Base-by-base conservation (phyloP, 1,140 invertebrate genomes). In the Chelonus insularis region DNA sequence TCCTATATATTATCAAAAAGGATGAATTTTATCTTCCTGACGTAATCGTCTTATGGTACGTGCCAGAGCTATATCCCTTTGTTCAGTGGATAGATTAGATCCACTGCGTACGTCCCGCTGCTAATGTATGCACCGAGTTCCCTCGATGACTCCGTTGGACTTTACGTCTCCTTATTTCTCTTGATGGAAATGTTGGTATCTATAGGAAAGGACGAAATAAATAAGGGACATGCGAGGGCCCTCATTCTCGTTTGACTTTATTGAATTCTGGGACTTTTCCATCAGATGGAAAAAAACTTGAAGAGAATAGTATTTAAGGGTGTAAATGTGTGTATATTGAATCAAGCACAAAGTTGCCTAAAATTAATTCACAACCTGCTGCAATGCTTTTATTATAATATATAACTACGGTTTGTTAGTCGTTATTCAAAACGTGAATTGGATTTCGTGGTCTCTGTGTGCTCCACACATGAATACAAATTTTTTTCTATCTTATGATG, bases 381-480 rank as follows among this genome's bases (percentile, higher is more conserved):
- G 78, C 74, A 79, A 77, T 74, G 76, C 77, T 80, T 80, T 80
- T 81, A n/a, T n/a, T n/a, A n/a, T 80, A 79, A 72, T 71, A 77
- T 79, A 80, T 80, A 80, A 81, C 77, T 80, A 77, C 74, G 77
- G 78, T 80, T 81, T 79, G 79, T 81, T 81, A 81, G 78, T 72
- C 77, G 76, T 81, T 78, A 81, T 81, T 81, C 76, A 80, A 68
- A 69, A 68, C 64, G 70, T 69, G 71, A 76, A 81, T 80, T 79
- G 68, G 77, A 80, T 80, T 78, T 71, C 32, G 43, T 47, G 57
- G 50, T 48, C 23, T 29, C 23, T 29, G 29, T 14, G 23, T 52
- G 34, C 14, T 36, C 5, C 29, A 36, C 25, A 7, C 4, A n/a
- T 52, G 12, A 34, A 12, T 32, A n/a, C 7, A 32, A 21, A 4